Evolutionary conservation across 2,113 vertebrate species (phyloP), one percentile per base, ranked within the genome.

Genomic region (Nanorana parkeri): DNA sequence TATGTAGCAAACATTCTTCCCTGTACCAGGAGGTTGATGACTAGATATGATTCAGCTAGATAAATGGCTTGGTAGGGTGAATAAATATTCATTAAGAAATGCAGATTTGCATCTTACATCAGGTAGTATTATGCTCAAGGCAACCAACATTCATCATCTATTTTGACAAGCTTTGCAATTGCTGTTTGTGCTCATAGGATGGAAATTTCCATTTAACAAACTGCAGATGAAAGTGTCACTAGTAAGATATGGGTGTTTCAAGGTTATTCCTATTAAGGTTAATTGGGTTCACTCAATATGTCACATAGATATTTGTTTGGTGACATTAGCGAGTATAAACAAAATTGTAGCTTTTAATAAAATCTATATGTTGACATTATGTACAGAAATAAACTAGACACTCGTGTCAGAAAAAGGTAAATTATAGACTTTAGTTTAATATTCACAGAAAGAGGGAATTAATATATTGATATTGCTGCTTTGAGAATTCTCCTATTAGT

Each of bases 211-310:
- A 24, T 77, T n/a, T 77, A 52, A 19, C 24, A 61, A 47, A 63
- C 19, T 56, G 3, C 10, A n/a, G 64, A 66, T 41, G 61, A 51
- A 61, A 20, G 61, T 77, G 61, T 54, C 47, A 29, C 10, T 51
- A 24, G 10, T 2, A 29, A 29, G 24, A 65, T 8, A 24, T 23
- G 65, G 52, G 41, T 36, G 10, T 26, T 68, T 69, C 54, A 80
- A 69, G 66, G 66, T 69, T 61, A 23, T 41, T 36, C 21, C 36
- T 51, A 28, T 69, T 41, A 6, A 63, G 78, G 78, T 71, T 80
- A 80, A 80, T 80, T 60, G 36, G 76, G 20, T 61, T 86, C 21
- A 64, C 11, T 4, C 19, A 21, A n/a, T 32, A 74, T 23, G n/a
- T 75, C 28, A 17, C 29, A 36, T 17, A 21, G 55, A 47, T 47